Evolutionary conservation across 1,140 invertebrate genomes (phyloP).

Genomic region (Drosophila sechellia): DNA sequence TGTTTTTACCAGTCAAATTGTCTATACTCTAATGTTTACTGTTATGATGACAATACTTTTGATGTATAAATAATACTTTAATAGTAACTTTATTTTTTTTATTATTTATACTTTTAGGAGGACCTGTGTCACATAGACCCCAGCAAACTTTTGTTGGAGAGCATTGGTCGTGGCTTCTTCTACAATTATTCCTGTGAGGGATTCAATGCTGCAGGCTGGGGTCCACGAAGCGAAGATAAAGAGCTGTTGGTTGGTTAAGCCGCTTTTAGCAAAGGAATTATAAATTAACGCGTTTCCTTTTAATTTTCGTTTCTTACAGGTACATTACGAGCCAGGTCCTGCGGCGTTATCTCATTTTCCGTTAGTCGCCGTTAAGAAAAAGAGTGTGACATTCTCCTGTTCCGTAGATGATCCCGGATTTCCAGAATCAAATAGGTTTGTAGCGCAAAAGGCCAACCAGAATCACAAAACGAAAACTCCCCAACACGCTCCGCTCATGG

Average conservation of each 20-base stretch:
- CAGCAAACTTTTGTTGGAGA: slow-evolving; percentile 91
- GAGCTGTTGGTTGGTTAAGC: slow-evolving; percentile 86
- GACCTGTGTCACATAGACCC: slow-evolving; percentile 93
- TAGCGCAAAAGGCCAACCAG: slow-evolving; percentile 48
- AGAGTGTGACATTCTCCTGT: slow-evolving; percentile 91
- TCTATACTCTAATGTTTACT: too few species aligned
- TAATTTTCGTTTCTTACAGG: slow-evolving; percentile 35
- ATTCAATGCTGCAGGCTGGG: slow-evolving; percentile 94
- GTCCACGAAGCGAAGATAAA: slow-evolving; percentile 89
- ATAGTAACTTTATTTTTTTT: background rate
- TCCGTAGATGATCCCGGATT: slow-evolving; percentile 92
- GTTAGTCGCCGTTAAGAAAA: slow-evolving; percentile 91
- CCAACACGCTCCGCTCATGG: slow-evolving; percentile 48
- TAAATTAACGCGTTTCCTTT: background rate
- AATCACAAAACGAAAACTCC: slow-evolving; percentile 14
- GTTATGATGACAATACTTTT: too few species aligned
- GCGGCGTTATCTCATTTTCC: slow-evolving; percentile 90
- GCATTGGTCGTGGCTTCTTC: slow-evolving; percentile 92
- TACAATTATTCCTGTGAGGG: slow-evolving; percentile 97
- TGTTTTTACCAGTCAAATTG: too few species aligned
- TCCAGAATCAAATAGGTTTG: slow-evolving; percentile 88
- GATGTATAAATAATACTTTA: too few species aligned
- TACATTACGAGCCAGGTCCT: slow-evolving; percentile 89
- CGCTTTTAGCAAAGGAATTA: background rate
- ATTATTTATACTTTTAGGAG: slow-evolving; percentile 43